These are phyloP conservation scores for Phalacrocorax aristotelis DNA, from an alignment of 2,113 vertebrate genomes.

Conservation along the genomic window DNA sequence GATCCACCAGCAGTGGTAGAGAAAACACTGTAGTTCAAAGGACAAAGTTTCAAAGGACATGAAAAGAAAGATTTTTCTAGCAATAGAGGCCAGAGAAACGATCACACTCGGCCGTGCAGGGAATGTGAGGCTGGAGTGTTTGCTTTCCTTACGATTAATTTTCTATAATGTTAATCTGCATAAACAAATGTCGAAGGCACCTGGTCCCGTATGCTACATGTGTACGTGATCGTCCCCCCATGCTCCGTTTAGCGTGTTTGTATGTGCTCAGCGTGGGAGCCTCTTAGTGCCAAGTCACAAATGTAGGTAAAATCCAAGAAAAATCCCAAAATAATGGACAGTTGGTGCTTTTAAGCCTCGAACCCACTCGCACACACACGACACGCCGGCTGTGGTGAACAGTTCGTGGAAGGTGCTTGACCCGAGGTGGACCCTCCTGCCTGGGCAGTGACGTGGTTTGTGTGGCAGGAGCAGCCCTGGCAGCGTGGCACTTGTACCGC, in stretches of 20 bases:
- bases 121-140: background rate
- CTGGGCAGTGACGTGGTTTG: background rate
- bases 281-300: accelerated
- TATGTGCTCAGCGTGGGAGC: accelerated
- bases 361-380: background rate
- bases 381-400: background rate
- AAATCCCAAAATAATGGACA: background rate
- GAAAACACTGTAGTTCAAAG: background rate
- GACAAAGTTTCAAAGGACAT: background rate
- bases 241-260: background rate
- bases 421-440: background rate
- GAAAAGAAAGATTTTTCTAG: background rate
- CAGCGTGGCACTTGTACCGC: background rate
- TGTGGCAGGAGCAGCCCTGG: background rate
- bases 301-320: too few relatives aligned
- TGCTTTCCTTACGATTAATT: background rate
- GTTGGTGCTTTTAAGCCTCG: background rate
- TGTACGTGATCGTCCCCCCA: accelerated
- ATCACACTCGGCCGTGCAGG: background rate
- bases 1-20: background rate
- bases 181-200: background rate
- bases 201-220: background rate
- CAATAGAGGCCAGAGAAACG: background rate
- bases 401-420: background rate
- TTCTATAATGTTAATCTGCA: background rate